Evolutionary conservation across 1,140 invertebrate genomes (phyloP), one percentile per base, ranked within the genome.

Genomic region (Bombus ignitus): DNA sequence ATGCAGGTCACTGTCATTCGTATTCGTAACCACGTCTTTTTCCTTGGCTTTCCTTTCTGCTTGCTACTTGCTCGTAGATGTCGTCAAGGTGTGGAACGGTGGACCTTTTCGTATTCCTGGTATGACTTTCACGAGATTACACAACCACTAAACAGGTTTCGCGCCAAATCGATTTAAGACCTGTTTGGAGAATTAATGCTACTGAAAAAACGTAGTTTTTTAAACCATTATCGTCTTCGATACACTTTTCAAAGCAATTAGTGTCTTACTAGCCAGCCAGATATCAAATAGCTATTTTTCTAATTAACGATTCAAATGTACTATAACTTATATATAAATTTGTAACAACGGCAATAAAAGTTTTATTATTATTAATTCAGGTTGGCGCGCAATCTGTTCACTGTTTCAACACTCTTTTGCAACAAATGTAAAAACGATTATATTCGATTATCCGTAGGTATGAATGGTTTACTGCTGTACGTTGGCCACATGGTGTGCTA

Each of bases 401-500:
- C 4, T 18, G 32, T 37, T 68, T 35, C 1, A 10, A 68, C 3
- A 4, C 12, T 42, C 42, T 44, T n/a, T 32, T 15, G 25, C 66
- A 6, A 42, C 6, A 53, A 76, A 28, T 37, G 22, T 8, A 22
- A 57, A 10, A 53, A 47, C 3, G 32, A 75, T 75, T 32, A 25
- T n/a, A 59, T 59, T 5, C 12, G 15, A 25, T 66, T 68, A 2
- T 66, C 57, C 6, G 4, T 10, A 96, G 98, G 98, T 39, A 98
- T 98, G 97, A 99, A 99, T 95, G 97, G 98, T 12, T 97, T 99
- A 37, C 95, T 98, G 10, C 96, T 99, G 86, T 99, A 99, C 93
- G 95, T 98, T 10, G 98, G 98, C 0, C 98, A 99, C 93, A 96
- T 96, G 12, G 89, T 99, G 0, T 97, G 98, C 89, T 97, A 97